Evolutionary conservation across 2,888 invertebrate genomes (phyloP), one percentile per base, ranked within the genome.

Genomic region (Callyntrura guangdongensis): DNA sequence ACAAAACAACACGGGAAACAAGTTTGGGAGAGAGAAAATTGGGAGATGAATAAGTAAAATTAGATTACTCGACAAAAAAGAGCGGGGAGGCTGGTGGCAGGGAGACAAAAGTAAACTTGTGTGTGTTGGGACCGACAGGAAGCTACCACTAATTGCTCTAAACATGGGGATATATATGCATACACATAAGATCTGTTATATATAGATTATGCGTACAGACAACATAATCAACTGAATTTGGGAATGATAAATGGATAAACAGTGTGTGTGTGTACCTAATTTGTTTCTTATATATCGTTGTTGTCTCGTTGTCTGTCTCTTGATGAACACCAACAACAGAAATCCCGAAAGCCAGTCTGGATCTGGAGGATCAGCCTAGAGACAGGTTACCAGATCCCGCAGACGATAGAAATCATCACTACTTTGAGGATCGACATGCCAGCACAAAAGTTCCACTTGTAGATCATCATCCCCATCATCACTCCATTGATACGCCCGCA

Each of bases 371-470:
- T 47, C 64, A 61, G 20, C 17, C 56, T 11, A 79, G 91, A 77
- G 92, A 92, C 45, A 83, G 82, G 27, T 90, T 86, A 11, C 91
- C 87, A 36, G 90, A 82, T 59, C 91, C 92, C 59, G 89, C 91
- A 8, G 93, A 92, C 69, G 84, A 53, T 20, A 84, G 82, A 36
- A 77, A 86, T 74, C 72, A 79, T 27, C 74, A 82, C 11, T 81
- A 85, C 67, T 36, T 20, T n/a, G 89, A 91, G 25, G 84, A 87
- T 47, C 84, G 77, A 17, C 86, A 81, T 14, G 56, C 47, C 17
- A 92, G 89, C 67, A 93, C 92, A 17, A 84, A 87, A 85, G 91
- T 77, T 56, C 91, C 92, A 91, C 88, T 90, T 89, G 91, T 92
- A 27, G 93, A 91, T 59, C 83, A 89, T 22, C 86, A 87, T 49